Base-by-base conservation (phyloP, 2,113 vertebrate genomes). In the Pangasianodon hypophthalmus region DNA sequence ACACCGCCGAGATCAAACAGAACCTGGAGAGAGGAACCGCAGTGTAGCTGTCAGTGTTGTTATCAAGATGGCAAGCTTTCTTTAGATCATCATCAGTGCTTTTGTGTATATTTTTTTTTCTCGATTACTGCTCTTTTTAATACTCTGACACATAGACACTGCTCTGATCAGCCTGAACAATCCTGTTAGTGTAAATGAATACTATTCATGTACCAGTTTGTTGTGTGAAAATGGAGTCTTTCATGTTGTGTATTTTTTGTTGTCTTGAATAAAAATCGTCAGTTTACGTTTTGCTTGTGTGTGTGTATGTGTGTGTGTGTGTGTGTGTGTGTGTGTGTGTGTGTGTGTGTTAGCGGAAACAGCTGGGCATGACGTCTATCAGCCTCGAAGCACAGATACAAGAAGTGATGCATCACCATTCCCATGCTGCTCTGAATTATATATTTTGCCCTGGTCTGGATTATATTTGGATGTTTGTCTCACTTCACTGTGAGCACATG, bases 11-110 rank as follows among this genome's bases (percentile, higher is more conserved):
- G 94, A 99, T 99, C 92, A 99, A 99, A 67, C 98, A 99, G 93
- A 99, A 99, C 94, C 83, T 99, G 96, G 98, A 99, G 95, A 96
- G 98, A 92, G 98, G 98, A 88, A 99, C 98, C 0, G 98, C 98
- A 0, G 98, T 99, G 29, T 99, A 95, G 95, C 29, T 0, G 6
- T 60, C 46, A n/a, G 48, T 1, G 50, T 69, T 13, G 48, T 80
- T 16, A 32, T 82, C 56, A 32, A 32, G 60, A 41, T 56, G 56
- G 52, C 44, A 1, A 50, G 41, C 32, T 41, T 3, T 18, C 1
- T 41, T 41, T 67, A 29, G 7, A 26, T 26, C 60, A 62, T 62
- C 24, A 19, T 56, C 14, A 13, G 1, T 85, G n/a, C 24, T 56
- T 64, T 24, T 64, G 0, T 54, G 77, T 14, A 9, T 81, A 6